Evolutionary conservation across 1,140 invertebrate genomes (phyloP).

Genomic region (Chrysoperla carnea): DNA sequence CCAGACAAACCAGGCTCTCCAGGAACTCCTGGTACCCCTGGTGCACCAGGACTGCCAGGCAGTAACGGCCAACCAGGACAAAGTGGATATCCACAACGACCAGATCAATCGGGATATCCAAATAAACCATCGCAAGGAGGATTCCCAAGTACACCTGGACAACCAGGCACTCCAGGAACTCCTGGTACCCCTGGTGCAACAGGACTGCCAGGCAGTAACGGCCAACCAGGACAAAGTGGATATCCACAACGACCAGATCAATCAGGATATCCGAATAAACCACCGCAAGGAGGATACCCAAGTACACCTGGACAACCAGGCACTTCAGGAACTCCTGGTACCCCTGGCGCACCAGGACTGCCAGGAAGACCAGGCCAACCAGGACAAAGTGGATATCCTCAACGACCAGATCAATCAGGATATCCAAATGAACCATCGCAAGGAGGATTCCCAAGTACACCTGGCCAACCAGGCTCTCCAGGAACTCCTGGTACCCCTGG

Average conservation of each 20-base stretch:
- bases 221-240: background rate
- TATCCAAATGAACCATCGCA: too few species aligned
- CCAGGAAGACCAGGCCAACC: slow-evolving; percentile 11
- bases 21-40: too few species aligned
- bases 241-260: too few species aligned
- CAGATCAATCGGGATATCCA: too few species aligned
- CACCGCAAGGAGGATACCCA: slow-evolving; percentile 6
- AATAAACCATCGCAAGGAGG: too few species aligned
- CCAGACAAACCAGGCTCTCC: slow-evolving; percentile 6
- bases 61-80: slow-evolving; percentile 9
- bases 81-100: too few species aligned
- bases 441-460: too few species aligned
- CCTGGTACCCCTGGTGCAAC: slow-evolving; percentile 7
- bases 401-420: too few species aligned
- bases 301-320: slow-evolving; percentile 12
- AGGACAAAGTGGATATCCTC: slow-evolving; percentile 13
- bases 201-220: slow-evolving; percentile 9
- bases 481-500: slow-evolving; percentile 7
- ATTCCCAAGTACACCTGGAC: too few species aligned
- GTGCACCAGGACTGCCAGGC: background rate
- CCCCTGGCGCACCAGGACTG: slow-evolving; percentile 9
- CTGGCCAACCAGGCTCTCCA: background rate
- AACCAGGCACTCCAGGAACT: background rate
- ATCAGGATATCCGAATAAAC: too few species aligned
- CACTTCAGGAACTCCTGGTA: slow-evolving; percentile 10